A percentile compares a stretch with the other conserved stretches of the same genome.
phyloP scores from a whole-genome alignment of 2,888 invertebrate species.

The Drosophila siamana region DNA sequence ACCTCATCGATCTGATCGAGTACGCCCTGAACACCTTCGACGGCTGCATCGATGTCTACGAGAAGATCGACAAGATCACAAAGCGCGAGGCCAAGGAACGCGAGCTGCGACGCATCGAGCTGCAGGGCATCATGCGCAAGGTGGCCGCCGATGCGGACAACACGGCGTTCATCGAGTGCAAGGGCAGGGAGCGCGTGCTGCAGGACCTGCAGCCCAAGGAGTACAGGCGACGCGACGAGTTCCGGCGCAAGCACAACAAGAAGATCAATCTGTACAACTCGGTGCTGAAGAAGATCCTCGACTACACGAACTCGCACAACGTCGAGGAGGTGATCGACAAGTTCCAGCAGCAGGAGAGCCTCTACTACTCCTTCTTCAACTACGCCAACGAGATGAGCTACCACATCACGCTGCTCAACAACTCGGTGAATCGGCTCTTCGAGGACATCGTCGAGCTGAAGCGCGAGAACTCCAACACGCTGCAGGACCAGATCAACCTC shows the following conservation, averaged over 20 bases:
- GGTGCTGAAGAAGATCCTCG: constrained; percentile 82
- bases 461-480: constrained; percentile 63
- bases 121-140: constrained; percentile 82
- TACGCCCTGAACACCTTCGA: constrained; percentile 83
- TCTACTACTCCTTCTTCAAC: constrained; percentile 85
- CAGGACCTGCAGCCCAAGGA: constrained; percentile 83
- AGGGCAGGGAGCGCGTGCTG: constrained; percentile 73
- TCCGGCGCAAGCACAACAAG: constrained; percentile 75
- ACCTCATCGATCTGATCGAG: constrained; percentile 83
- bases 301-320: constrained; percentile 75
- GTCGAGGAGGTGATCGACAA: constrained; percentile 82
- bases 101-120: constrained; percentile 81
- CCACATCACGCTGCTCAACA: constrained; percentile 83
- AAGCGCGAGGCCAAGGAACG: constrained; percentile 77
- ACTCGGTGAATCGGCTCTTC: constrained; percentile 80
- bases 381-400: constrained; percentile 84
- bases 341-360: constrained; percentile 84
- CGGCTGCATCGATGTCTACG: constrained; percentile 82
- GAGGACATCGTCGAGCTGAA: constrained; percentile 78
- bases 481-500: constrained; percentile 73
- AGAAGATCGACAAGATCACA: constrained; percentile 80
- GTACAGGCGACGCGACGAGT: constrained; percentile 81
- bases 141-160: constrained; percentile 81
- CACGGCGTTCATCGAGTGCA: constrained; percentile 78
- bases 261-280: constrained; percentile 82